Percentiles rank a stretch among this genome's conserved stretches.
These are phyloP conservation scores for Buteo buteo DNA, from an alignment of 2,113 vertebrate species.

Conservation along the genomic window DNA sequence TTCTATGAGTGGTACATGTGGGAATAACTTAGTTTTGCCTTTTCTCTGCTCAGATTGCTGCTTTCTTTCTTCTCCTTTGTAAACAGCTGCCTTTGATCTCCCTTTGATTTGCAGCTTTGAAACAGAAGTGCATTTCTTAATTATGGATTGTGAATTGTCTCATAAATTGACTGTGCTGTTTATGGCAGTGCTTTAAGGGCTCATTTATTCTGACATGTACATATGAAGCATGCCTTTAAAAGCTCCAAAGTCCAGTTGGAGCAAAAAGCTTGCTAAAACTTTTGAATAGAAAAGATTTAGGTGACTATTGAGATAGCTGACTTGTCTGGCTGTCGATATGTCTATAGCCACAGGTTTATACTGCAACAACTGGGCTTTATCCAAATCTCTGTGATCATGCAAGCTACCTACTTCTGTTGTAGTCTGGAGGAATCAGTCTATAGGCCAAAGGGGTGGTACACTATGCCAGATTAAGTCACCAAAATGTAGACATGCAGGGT, in stretches of 20 bases:
- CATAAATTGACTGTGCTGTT: not conserved
- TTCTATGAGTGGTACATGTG: not conserved
- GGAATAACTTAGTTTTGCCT: conserved; percentile 7
- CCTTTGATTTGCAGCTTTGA: conserved; percentile 40
- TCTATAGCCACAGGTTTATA: not conserved
- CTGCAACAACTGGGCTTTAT: not conserved
- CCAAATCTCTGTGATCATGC: not conserved
- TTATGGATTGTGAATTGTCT: not conserved
- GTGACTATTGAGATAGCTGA: not conserved
- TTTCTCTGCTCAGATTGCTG: not conserved
- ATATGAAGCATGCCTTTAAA: not conserved
- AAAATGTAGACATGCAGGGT: not conserved
- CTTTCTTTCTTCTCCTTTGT: not conserved
- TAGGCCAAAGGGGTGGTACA: not conserved
- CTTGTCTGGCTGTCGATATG: not conserved
- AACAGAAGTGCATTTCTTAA: conserved; percentile 22
- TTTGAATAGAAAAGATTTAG: not conserved
- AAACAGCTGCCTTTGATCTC: conserved; percentile 46
- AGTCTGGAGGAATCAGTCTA: not conserved
- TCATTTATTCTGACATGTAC: not conserved
- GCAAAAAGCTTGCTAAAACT: not conserved
- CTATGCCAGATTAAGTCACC: not conserved
- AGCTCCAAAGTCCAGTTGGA: not conserved
- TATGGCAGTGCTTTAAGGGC: not conserved
- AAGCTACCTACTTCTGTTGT: not conserved